A percentile compares a stretch with the other conserved stretches of the same genome.
Conservation (phyloP, 2,113 vertebrate species). For the Ariopsis seemanni region DNA sequence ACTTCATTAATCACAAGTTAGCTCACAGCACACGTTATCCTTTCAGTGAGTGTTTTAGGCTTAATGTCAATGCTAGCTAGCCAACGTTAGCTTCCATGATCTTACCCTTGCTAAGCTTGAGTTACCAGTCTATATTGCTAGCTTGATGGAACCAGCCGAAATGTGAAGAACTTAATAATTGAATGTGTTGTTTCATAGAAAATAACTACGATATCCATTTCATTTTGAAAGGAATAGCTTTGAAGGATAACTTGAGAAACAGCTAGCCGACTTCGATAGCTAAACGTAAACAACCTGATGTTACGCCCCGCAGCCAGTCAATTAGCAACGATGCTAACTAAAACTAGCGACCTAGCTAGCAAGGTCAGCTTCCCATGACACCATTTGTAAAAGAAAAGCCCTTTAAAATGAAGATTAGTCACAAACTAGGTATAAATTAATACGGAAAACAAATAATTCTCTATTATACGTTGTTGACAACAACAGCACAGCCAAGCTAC, state of each 20-base stretch:
- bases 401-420: background rate
- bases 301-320: constrained; percentile 24
- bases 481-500: constrained; percentile 29
- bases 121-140: constrained; percentile 37
- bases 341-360: constrained; percentile 12
- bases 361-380: constrained; percentile 46
- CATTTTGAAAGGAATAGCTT: constrained; percentile 5
- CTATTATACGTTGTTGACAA: constrained; percentile 6
- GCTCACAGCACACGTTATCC: background rate
- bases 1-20: too few species aligned
- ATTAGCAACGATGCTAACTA: constrained; percentile 28
- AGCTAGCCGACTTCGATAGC: constrained; percentile 26
- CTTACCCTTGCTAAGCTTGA: constrained; percentile 36
- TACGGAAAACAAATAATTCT: background rate
- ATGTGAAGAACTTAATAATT: background rate
- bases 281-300: constrained; percentile 49
- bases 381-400: background rate
- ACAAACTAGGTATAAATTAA: background rate
- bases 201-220: constrained; percentile 38
- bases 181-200: constrained; percentile 16
- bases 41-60: background rate
- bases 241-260: background rate
- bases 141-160: constrained; percentile 32
- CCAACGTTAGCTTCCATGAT: constrained; percentile 9
- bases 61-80: background rate